Evolutionary conservation across 2,113 vertebrate genomes (phyloP).

Genomic region (Rafetus swinhoei): DNA sequence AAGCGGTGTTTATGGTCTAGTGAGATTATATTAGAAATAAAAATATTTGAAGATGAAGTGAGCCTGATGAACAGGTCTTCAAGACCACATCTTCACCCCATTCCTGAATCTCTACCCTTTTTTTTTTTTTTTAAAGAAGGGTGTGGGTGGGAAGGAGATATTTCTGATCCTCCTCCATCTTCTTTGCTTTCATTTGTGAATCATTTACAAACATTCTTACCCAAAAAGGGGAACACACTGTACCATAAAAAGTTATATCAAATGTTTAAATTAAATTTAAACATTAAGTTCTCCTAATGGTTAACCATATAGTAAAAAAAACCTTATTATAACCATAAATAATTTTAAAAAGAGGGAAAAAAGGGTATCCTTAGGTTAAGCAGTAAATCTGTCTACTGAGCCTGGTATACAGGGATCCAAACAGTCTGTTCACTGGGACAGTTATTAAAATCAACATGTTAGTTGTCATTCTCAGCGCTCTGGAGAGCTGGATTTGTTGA

Average conservation of each 20-base stretch:
- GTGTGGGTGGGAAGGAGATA: too few species aligned
- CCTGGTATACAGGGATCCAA: not conserved
- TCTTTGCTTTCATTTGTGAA: not conserved
- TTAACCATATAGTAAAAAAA: too few species aligned
- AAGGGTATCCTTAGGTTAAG: not conserved
- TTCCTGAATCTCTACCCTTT: not conserved
- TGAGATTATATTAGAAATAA: not conserved
- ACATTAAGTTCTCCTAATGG: not conserved
- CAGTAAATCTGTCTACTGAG: not conserved
- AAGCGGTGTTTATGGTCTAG: not conserved
- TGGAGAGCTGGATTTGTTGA: not conserved
- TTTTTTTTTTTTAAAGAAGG: too few species aligned
- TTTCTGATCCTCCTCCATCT: not conserved
- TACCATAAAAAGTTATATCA: not conserved
- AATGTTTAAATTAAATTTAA: not conserved
- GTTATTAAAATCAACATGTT: not conserved
- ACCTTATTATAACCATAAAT: not conserved
- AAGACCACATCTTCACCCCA: not conserved
- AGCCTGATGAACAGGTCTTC: not conserved
- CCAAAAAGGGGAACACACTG: not conserved
- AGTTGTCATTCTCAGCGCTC: not conserved
- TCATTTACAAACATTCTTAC: not conserved
- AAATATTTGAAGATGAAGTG: not conserved
- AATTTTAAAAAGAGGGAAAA: not conserved
- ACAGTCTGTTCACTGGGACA: not conserved